These are phyloP conservation scores for Caenorhabditis panamensis DNA, from an alignment of 2,888 invertebrate species.

Conservation along the genomic window DNA sequence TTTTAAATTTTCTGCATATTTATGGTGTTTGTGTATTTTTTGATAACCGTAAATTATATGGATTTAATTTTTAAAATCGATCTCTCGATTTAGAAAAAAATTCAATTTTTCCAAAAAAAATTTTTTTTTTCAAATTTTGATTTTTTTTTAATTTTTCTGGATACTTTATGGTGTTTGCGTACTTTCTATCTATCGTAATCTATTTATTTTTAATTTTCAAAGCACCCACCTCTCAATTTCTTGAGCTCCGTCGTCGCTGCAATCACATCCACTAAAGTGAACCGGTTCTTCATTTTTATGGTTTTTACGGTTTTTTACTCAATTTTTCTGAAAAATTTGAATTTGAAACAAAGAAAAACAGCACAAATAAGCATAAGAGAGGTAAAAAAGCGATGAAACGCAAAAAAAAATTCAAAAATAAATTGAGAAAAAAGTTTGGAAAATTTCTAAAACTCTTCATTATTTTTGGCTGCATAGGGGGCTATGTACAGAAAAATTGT, in stretches of 20 bases:
- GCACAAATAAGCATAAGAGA: no score
- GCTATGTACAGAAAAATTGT: background rate
- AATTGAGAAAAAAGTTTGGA: background rate
- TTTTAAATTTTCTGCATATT: no score
- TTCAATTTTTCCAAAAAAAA: constrained; percentile 8
- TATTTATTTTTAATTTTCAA: no score
- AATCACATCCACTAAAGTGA: constrained; percentile 93
- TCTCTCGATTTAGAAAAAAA: background rate
- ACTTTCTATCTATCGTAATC: no score
- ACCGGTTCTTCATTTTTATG: constrained; percentile 90
- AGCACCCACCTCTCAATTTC: constrained; percentile 55
- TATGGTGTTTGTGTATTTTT: no score
- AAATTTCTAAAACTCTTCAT: constrained; percentile 2
- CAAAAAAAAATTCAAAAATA: constrained; percentile 1
- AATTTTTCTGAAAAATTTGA: background rate
- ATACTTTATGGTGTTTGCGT: no score
- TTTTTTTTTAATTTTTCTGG: no score
- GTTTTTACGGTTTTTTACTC: background rate
- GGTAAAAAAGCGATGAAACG: background rate
- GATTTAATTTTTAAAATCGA: no score
- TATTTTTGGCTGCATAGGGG: background rate
- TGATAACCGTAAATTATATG: no score
- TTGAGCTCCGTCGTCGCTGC: constrained; percentile 90
- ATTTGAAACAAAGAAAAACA: background rate
- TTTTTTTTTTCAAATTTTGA: no score